A percentile compares a stretch with the other conserved stretches of the same genome.
Evolutionary conservation across 2,113 vertebrate species (phyloP).

Genomic region (Calidris pygmaea): DNA sequence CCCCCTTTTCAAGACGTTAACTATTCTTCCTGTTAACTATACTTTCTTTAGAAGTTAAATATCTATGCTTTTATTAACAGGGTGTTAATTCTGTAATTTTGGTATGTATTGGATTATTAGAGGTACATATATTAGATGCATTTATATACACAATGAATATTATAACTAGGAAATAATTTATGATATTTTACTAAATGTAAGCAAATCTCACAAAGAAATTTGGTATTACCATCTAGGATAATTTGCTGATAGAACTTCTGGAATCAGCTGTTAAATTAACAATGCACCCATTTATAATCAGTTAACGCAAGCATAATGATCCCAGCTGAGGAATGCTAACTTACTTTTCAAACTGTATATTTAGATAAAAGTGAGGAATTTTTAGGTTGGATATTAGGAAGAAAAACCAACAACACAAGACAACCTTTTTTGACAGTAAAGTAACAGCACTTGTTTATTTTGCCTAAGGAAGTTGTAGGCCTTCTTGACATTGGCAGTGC

Average conservation of each 20-base stretch:
- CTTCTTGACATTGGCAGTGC: background rate
- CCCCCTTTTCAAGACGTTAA: background rate
- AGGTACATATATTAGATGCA: conserved; percentile 4
- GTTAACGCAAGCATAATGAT: conserved; percentile 69
- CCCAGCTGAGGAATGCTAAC: background rate
- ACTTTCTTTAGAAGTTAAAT: background rate
- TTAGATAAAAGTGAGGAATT: background rate
- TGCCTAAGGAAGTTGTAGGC: background rate
- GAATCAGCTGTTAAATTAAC: conserved; percentile 78
- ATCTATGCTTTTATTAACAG: background rate
- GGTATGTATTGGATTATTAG: conserved; percentile 57
- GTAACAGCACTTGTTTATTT: background rate
- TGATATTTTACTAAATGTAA: conserved; percentile 22
- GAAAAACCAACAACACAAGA: background rate
- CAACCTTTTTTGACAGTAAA: background rate
- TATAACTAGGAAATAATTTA: conserved; percentile 29
- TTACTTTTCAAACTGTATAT: background rate
- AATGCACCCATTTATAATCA: conserved; percentile 61
- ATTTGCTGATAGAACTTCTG: conserved; percentile 70
- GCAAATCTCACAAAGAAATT: conserved; percentile 12
- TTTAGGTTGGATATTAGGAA: background rate
- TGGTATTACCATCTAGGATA: conserved; percentile 61
- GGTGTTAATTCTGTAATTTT: conserved; percentile 16
- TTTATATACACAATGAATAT: background rate
- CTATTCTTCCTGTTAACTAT: conserved; percentile 67